Conservation (phyloP, 2,888 invertebrate species). For the Sinhomidia bicolor region DNA sequence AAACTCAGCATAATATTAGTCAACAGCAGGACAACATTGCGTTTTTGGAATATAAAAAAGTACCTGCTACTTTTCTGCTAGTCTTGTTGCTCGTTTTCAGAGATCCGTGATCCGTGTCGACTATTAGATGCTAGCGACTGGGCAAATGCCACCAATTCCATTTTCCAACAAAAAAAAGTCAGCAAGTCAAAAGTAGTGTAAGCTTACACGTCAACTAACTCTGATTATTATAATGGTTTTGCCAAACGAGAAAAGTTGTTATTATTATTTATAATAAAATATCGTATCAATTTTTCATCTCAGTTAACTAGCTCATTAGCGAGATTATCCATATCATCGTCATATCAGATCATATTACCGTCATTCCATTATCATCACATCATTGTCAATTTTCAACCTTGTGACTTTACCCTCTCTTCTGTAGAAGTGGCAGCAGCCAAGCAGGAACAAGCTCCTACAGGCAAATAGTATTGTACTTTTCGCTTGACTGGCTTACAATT, state of each 20-base stretch:
- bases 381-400: conserved; percentile 39
- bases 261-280: background rate
- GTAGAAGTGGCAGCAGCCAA: background rate
- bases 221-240: background rate
- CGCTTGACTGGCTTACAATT: background rate
- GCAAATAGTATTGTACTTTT: background rate
- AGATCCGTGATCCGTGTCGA: too few relatives aligned
- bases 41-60: too few relatives aligned
- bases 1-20: too few relatives aligned
- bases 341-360: conserved; percentile 24
- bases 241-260: background rate
- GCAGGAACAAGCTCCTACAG: background rate
- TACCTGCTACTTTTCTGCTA: too few relatives aligned
- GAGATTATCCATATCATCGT: conserved; percentile 19
- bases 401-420: conserved; percentile 11
- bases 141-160: background rate
- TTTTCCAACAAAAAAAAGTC: too few relatives aligned
- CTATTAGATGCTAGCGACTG: background rate
- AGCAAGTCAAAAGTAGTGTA: background rate
- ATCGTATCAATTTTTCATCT: conserved; percentile 21
- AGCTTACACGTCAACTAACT: background rate
- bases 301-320: conserved; percentile 38
- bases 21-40: too few relatives aligned
- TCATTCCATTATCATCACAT: conserved; percentile 13
- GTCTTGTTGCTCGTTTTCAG: too few relatives aligned